A percentile compares a stretch with the other conserved stretches of the same genome.
phyloP scores from a whole-genome alignment of 2,888 invertebrate species.

The Cheilosia impressa region DNA sequence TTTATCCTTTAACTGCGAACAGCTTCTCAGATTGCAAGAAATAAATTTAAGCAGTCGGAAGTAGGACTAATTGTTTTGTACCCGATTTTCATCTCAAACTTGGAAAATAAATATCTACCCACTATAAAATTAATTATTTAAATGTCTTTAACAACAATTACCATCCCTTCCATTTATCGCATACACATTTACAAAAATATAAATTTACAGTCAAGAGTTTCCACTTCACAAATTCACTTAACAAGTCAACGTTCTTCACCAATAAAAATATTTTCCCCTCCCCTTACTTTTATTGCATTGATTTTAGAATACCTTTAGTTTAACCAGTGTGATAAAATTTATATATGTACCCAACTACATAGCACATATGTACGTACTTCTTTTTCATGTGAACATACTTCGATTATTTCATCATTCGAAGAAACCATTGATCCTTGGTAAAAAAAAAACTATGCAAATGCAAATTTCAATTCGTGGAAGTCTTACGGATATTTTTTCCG shows the following conservation, averaged over 20 bases:
- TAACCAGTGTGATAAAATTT: conserved; percentile 29
- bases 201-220: background rate
- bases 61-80: background rate
- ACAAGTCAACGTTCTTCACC: conserved; percentile 33
- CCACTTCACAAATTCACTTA: conserved; percentile 18
- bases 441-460: background rate
- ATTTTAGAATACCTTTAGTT: conserved; percentile 53
- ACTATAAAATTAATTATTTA: background rate
- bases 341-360: conserved; percentile 9
- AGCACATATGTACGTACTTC: conserved; percentile 2
- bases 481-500: background rate
- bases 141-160: background rate
- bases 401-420: conserved; percentile 27
- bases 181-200: background rate
- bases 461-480: background rate
- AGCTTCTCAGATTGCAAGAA: no score
- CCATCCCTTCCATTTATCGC: background rate
- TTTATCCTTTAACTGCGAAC: no score
- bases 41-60: no score
- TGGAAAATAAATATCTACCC: background rate
- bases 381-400: background rate
- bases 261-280: conserved; percentile 23
- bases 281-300: conserved; percentile 33
- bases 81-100: background rate
- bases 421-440: conserved; percentile 1